Evolutionary conservation across 2,888 invertebrate species (phyloP).

Genomic region (Luperina nickerlii): DNA sequence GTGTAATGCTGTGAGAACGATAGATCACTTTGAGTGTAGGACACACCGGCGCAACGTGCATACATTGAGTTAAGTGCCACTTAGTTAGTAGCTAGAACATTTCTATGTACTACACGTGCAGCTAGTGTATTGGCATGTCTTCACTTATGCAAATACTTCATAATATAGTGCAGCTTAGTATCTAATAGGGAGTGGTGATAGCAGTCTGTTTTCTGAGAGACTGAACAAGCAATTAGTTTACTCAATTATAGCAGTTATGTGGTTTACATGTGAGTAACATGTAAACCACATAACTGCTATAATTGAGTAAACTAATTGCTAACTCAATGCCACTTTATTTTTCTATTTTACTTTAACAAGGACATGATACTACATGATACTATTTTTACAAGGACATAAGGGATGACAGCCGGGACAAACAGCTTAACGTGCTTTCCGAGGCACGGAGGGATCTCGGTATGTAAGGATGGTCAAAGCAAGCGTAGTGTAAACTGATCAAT

Average conservation of each 20-base stretch:
- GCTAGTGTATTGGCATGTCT: constrained; percentile 42
- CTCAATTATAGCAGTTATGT: neutral
- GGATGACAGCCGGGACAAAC: no score
- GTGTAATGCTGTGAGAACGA: constrained; percentile 44
- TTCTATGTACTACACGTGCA: constrained; percentile 33
- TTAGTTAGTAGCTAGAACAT: constrained; percentile 51
- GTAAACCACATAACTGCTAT: no score
- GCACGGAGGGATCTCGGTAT: no score
- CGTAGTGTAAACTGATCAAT: no score
- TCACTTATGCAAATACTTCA: constrained; percentile 44
- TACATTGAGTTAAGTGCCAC: constrained; percentile 58
- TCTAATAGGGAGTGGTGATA: neutral
- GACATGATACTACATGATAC: no score
- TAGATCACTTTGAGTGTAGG: constrained; percentile 50
- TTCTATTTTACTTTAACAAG: neutral
- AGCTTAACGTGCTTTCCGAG: no score
- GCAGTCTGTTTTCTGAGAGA: neutral
- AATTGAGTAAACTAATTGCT: no score
- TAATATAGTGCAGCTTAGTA: neutral
- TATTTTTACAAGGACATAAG: no score
- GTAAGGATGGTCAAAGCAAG: no score
- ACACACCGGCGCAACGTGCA: constrained; percentile 41
- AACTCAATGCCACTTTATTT: neutral
- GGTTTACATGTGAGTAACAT: no score
- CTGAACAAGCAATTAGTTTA: neutral